Evolutionary conservation across 2,797 vertebrate genomes (phyloP), one percentile per base, ranked within the genome.

Genomic region (Coccyzus lansbergi): DNA sequence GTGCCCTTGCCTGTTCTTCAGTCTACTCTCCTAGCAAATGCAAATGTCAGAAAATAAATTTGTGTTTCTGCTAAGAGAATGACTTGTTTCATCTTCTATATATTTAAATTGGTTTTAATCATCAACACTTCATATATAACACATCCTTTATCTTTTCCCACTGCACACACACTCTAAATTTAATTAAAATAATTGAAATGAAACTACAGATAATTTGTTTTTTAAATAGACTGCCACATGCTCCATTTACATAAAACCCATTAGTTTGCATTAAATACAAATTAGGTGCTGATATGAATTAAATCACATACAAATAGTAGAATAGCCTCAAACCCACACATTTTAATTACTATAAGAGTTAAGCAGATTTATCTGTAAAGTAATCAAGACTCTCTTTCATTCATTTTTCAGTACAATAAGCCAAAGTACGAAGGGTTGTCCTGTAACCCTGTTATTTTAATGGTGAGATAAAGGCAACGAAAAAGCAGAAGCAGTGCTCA

Each of bases 141-240:
- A 97, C 51, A 97, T 96, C 76, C 92, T 93, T 97, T 96, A 96
- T 90, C 80, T 67, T 38, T 97, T 63, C 80, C 80, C 22, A 80
- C 89, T 96, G 95, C 95, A 97, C 90, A 96, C 92, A 92, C 26
- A 9, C 86, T 97, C 96, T 96, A 98, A 98, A 98, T 98, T 98
- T 98, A 98, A 98, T 98, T 98, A 98, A 98, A 98, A 97, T 98
- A 98, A 98, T 97, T 98, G 97, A 98, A 98, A 98, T 98, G 97
- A 98, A 98, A 98, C 97, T 98, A 96, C 96, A 98, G 97, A 98
- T 98, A 97, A 98, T 98, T 98, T 98, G 97, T 97, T 98, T 98
- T 98, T 98, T 97, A 98, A 98, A 98, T 98, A 98, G 98, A 97
- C 95, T 98, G 97, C 98, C 98, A 98, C 98, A 98, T 98, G 98